Evolutionary conservation across 2,113 vertebrate genomes (phyloP), one percentile per base, ranked within the genome.

Genomic region (Cynocephalus volans): DNA sequence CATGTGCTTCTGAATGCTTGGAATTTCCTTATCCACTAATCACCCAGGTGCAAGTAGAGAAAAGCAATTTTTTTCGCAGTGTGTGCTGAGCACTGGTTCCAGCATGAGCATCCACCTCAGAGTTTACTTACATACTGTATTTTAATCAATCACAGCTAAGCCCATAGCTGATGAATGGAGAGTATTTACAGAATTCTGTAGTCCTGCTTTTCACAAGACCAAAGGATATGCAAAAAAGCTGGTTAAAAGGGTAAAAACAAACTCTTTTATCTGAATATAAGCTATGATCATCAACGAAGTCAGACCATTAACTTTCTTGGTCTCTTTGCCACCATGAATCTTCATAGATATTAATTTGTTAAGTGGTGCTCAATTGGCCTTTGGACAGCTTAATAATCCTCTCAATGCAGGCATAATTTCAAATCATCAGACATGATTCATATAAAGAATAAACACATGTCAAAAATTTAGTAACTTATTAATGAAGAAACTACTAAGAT

Each of bases 401-500:
- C 24, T 14, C 7, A 62, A 21, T 24, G 6, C 13, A 93, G 93
- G 17, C 10, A 70, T 36, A 90, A 87, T 48, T 90, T 95, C 73
- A 76, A 84, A 52, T 77, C 84, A 45, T n/a, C 95, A 85, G 93
- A 79, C 18, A 84, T 76, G 12, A 73, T 14, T 58, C 87, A 80
- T 8, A 65, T 26, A 88, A 69, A 86, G 17, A 75, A 92, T 54
- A n/a, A 88, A 72, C 41, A 41, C 19, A 28, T 58, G 14, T 50
- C 13, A 90, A 73, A 87, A 58, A 81, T 33, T 70, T 60, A 87
- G 12, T 67, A 67, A 45, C 50, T 87, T 28, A 65, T 50, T 72
- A 81, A 91, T 65, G n/a, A 93, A n/a, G 41, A 91, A 93, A 80
- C 31, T 79, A 36, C 33, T 79, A 62, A 90, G 31, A 92, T 73